A percentile compares a stretch with the other conserved stretches of the same genome.
These are phyloP conservation scores for Nymphalis urticae DNA, from an alignment of 2,888 invertebrate species.

Conservation along the genomic window DNA sequence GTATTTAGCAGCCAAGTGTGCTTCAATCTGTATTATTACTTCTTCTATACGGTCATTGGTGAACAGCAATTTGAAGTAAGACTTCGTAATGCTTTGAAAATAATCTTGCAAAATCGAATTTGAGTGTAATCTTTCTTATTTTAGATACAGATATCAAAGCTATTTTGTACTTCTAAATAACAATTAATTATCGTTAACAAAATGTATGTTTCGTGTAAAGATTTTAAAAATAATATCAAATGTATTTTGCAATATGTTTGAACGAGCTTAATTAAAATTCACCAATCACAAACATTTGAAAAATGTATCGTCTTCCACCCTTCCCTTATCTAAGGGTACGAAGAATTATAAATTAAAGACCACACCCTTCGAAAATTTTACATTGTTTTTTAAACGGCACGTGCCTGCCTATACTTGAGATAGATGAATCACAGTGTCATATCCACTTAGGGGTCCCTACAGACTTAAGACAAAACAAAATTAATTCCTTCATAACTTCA, in stretches of 20 bases:
- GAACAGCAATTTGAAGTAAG: no score
- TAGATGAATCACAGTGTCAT: constrained; percentile 15
- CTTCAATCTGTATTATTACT: no score
- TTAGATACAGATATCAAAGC: no score
- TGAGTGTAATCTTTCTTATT: no score
- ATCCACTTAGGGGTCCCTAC: constrained; percentile 14
- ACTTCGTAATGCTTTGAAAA: no score
- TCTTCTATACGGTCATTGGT: no score
- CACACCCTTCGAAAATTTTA: constrained; percentile 6
- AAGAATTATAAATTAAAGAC: constrained; percentile 35
- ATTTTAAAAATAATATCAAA: neutral
- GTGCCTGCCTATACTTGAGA: constrained; percentile 32
- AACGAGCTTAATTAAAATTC: neutral
- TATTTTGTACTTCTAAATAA: no score
- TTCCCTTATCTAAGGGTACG: constrained; percentile 21
- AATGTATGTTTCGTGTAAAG: no score
- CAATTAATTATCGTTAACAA: no score
- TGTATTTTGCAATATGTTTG: neutral
- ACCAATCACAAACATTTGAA: constrained; percentile 2
- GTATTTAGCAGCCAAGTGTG: no score
- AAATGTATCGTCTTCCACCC: constrained; percentile 5
- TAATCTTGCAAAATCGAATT: no score
- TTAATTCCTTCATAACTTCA: neutral
- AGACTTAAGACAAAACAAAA: constrained; percentile 11
- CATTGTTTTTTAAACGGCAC: constrained; percentile 26